These are phyloP conservation scores for Oryzaephilus surinamensis DNA, from an alignment of 1,140 invertebrate genomes.

Conservation along the genomic window DNA sequence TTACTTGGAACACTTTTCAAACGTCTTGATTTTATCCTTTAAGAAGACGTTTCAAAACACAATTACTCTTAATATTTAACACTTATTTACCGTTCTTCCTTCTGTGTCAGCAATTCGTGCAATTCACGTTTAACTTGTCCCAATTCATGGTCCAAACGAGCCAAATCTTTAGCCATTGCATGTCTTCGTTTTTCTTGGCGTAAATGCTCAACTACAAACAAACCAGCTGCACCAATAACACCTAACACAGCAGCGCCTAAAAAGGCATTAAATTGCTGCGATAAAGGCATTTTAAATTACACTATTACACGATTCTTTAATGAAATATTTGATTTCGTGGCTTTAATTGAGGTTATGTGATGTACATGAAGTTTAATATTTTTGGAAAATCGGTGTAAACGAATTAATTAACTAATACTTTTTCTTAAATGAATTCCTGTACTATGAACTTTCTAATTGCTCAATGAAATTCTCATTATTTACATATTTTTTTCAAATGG, in stretches of 20 bases:
- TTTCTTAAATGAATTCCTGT: no score
- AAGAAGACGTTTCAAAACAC: no score
- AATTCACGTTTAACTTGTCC: conserved; percentile 41
- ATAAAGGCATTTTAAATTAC: conserved; percentile 20
- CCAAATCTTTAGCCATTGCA: conserved; percentile 40
- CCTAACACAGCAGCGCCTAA: conserved; percentile 48
- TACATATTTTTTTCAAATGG: no score
- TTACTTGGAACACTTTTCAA: not conserved
- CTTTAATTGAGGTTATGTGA: no score
- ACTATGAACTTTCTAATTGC: no score
- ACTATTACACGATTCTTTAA: no score
- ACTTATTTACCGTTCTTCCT: not conserved
- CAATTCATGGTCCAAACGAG: conserved; percentile 41
- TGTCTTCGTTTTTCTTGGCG: conserved; percentile 44
- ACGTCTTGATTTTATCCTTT: not conserved
- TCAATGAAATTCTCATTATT: no score
- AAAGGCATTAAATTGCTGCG: conserved; percentile 19
- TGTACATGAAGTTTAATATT: no score
- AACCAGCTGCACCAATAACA: conserved; percentile 48
- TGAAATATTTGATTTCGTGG: no score
- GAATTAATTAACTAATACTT: no score
- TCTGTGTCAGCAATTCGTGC: conserved; percentile 35
- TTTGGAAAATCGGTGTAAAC: no score
- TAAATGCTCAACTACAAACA: conserved; percentile 52
- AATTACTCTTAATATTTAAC: no score